Base-by-base conservation (phyloP, 2,797 vertebrate genomes). In the Champsocephalus esox region DNA sequence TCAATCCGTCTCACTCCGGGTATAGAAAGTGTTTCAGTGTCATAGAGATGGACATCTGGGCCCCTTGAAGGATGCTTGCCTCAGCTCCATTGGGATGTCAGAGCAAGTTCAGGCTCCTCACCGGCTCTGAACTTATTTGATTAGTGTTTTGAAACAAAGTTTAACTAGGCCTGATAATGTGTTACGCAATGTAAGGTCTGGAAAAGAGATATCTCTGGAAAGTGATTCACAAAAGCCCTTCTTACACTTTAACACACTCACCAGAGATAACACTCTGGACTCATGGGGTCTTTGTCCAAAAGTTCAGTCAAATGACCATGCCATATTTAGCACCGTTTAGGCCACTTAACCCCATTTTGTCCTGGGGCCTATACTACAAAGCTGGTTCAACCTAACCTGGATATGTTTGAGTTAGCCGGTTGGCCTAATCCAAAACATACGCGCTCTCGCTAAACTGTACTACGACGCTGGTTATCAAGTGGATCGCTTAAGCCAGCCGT, bases 281-380 rank as follows among this genome's bases (percentile, higher is more conserved):
- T 70, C 54, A 9, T 54, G 61, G 46, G 84, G 43, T 4, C 19
- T 75, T 51, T 62, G 48, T 57, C 64, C 49, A 80, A 48, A 49
- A 64, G 59, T 77, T 85, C 70, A 66, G 49, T 77, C 38, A 70
- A 80, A 83, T 85, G 77, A 76, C 81, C 71, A 78, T 83, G 68
- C 79, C 87, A 79, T 76, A 87, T 82, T 86, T 72, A 88, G 59
- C 77, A 79, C 64, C 58, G 59, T 77, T 73, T 44, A 24, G 66
- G 69, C 77, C 84, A 82, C 87, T 92, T 86, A 76, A 62, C 66
- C 55, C 51, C 70, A 49, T 87, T 38, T 87, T 88, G 71, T 87
- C 87, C 78, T 19, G 19, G 19, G 19, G 19, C 19, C 19, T 19
- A 19, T 19, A 19, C 19, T 19, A 19, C 19, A 1, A 19, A 19